Evolutionary conservation across 2,113 vertebrate species (phyloP).

Genomic region (Phrynocephalus versicolor): DNA sequence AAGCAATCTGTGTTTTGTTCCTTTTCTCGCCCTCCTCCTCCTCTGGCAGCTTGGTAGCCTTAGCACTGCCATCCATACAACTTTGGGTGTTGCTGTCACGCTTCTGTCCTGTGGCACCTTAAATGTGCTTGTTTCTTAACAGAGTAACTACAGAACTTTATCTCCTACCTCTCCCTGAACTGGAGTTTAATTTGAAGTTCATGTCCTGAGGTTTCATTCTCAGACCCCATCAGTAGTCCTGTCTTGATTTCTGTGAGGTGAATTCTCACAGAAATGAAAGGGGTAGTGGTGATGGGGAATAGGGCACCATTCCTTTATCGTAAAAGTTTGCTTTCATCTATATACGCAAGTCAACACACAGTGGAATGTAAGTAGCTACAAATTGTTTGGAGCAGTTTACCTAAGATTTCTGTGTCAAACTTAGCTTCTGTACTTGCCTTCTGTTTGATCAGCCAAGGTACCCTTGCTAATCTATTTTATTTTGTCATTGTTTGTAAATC

Average conservation of each 20-base stretch:
- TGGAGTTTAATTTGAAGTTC: not conserved
- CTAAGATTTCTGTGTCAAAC: slow-evolving; percentile 44
- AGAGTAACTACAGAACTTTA: slow-evolving; percentile 31
- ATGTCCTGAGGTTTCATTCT: slow-evolving; percentile 8
- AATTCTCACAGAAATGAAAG: not conserved
- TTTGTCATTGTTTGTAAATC: slow-evolving; percentile 78
- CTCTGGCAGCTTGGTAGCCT: slow-evolving; percentile 68
- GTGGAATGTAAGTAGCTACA: slow-evolving; percentile 61
- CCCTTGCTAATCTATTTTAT: slow-evolving; percentile 64
- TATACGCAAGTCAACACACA: slow-evolving; percentile 43
- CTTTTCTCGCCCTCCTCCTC: slow-evolving; percentile 45
- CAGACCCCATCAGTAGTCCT: slow-evolving; percentile 33
- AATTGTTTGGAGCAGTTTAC: slow-evolving; percentile 55
- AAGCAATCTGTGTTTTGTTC: slow-evolving; percentile 56
- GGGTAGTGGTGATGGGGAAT: not conserved
- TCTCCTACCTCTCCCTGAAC: slow-evolving; percentile 32
- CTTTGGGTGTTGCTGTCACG: slow-evolving; percentile 17
- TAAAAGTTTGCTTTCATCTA: slow-evolving; percentile 12
- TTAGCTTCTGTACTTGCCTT: slow-evolving; percentile 59
- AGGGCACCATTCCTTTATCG: slow-evolving; percentile 5
- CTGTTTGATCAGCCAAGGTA: slow-evolving; percentile 56
- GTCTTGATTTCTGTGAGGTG: slow-evolving; percentile 21
- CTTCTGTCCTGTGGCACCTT: slow-evolving; percentile 43
- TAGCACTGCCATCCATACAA: slow-evolving; percentile 59
- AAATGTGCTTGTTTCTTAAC: slow-evolving; percentile 44